These are phyloP conservation scores for Lithodes maja DNA, from an alignment of 2,888 invertebrate species.

Conservation along the genomic window DNA sequence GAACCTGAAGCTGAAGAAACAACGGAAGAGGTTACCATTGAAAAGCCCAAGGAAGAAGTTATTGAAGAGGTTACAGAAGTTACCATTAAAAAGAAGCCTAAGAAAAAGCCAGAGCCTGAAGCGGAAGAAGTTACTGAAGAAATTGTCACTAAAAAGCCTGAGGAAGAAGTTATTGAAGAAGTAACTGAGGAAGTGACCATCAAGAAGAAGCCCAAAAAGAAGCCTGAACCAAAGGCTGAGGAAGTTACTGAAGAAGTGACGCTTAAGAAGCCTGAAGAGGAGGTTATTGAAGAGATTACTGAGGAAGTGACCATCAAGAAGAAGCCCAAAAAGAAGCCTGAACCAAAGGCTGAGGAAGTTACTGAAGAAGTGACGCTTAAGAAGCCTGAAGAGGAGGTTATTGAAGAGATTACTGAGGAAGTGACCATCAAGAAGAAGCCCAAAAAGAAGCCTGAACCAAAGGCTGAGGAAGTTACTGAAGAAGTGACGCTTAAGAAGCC, in stretches of 20 bases:
- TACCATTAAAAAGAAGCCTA: slow-evolving; percentile 71
- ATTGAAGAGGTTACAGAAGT: slow-evolving; percentile 75
- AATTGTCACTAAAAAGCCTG: slow-evolving; percentile 68
- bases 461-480: slow-evolving; percentile 71
- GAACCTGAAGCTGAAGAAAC: slow-evolving; percentile 33
- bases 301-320: slow-evolving; percentile 45
- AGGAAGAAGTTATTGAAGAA: slow-evolving; percentile 67
- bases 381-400: slow-evolving; percentile 29
- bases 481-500: slow-evolving; percentile 75
- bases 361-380: slow-evolving; percentile 33
- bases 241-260: slow-evolving; percentile 48
- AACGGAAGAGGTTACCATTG: slow-evolving; percentile 45
- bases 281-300: slow-evolving; percentile 42
- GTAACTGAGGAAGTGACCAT: slow-evolving; percentile 74
- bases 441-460: slow-evolving; percentile 39
- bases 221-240: slow-evolving; percentile 40
- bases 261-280: slow-evolving; percentile 47
- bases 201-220: slow-evolving; percentile 74
- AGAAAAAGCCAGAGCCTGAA: slow-evolving; percentile 72
- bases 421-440: slow-evolving; percentile 71
- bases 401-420: slow-evolving; percentile 50
- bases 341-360: slow-evolving; percentile 70
- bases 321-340: slow-evolving; percentile 56
- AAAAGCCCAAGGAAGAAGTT: slow-evolving; percentile 70
- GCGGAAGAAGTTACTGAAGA: slow-evolving; percentile 75